These are phyloP conservation scores for Cygnus olor DNA, from an alignment of 2,797 vertebrate species.

Conservation along the genomic window DNA sequence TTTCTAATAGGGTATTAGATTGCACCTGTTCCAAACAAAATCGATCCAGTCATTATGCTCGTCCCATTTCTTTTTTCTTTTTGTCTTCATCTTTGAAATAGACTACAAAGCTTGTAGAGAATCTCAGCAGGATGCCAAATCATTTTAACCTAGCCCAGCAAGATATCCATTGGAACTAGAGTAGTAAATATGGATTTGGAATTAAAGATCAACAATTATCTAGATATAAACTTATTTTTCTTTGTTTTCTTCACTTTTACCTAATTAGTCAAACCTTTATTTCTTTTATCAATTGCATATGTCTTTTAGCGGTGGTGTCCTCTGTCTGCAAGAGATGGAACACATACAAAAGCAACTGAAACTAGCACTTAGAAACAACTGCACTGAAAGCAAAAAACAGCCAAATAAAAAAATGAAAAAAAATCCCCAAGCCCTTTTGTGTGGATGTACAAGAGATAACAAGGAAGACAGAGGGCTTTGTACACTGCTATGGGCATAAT, in stretches of 20 bases:
- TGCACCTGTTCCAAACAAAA: conserved; percentile 50
- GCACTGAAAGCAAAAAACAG: not conserved
- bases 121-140: conserved; percentile 61
- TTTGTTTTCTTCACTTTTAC: conserved; percentile 49
- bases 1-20: not conserved
- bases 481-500: not conserved
- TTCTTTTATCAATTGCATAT: conserved; percentile 30
- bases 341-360: not conserved
- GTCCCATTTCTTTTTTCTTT: not conserved
- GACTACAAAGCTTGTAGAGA: conserved; percentile 50
- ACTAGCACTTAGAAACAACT: not conserved
- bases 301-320: conserved; percentile 6
- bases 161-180: conserved; percentile 50
- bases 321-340: not conserved
- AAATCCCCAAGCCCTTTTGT: not conserved
- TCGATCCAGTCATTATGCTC: conserved; percentile 35
- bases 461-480: not conserved
- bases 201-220: conserved; percentile 74
- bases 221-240: conserved; percentile 11
- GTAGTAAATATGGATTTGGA: conserved; percentile 69
- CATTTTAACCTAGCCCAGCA: conserved; percentile 71
- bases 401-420: not conserved
- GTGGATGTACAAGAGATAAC: not conserved
- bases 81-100: conserved; percentile 49
- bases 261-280: conserved; percentile 52